phyloP scores from a whole-genome alignment of 2,797 vertebrate species.

The Chrosomus eos region DNA sequence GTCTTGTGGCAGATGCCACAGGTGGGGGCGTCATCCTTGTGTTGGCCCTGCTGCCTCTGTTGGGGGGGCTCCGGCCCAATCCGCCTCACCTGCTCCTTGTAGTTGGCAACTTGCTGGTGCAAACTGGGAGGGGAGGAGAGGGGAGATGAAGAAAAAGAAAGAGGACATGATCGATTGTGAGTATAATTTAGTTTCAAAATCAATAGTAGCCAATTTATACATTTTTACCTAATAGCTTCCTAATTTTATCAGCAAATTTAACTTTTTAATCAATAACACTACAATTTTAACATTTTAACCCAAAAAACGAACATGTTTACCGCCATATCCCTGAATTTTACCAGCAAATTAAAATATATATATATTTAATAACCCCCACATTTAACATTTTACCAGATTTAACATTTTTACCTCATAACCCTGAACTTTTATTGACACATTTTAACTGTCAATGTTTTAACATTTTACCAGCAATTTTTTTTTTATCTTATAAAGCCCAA shows the following conservation, averaged over 20 bases:
- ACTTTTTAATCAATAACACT: too few relatives aligned
- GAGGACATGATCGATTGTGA: neutral
- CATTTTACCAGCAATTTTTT: neutral
- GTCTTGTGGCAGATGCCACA: slow-evolving; percentile 98
- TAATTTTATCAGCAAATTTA: neutral
- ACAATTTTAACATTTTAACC: neutral
- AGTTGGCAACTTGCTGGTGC: slow-evolving; percentile 97
- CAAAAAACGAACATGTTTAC: neutral
- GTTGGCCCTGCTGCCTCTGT: slow-evolving; percentile 85
- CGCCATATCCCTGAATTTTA: neutral
- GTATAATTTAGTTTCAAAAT: neutral
- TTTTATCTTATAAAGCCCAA: neutral
- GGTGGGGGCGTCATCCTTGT: slow-evolving; percentile 95
- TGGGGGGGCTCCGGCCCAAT: slow-evolving; percentile 84
- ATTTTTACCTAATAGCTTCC: neutral
- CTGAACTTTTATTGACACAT: neutral
- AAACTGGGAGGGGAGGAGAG: slow-evolving; percentile 77
- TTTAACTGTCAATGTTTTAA: neutral
- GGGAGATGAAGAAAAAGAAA: slow-evolving; percentile 13
- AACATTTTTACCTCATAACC: neutral
- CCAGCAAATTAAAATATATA: neutral
- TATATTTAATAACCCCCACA: neutral
- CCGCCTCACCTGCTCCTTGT: slow-evolving; percentile 93
- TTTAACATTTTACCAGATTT: neutral
- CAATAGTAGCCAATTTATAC: neutral